These are phyloP conservation scores for Elaphurus davidianus DNA, from an alignment of 2,113 vertebrate genomes.

Conservation along the genomic window DNA sequence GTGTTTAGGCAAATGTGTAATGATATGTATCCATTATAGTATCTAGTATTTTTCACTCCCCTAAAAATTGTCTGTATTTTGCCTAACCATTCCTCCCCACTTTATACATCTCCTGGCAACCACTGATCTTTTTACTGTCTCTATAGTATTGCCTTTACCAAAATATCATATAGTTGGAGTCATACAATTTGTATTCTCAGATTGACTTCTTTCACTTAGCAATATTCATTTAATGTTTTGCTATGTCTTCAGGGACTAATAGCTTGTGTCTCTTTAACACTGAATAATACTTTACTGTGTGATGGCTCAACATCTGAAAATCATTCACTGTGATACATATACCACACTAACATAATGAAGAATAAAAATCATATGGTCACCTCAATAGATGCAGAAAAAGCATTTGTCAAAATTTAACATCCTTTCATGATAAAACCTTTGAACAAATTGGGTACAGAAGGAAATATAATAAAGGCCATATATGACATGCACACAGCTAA, in stretches of 20 bases:
- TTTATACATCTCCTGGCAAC: neutral
- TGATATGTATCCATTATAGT: neutral
- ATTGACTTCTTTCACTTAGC: neutral
- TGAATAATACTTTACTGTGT: neutral
- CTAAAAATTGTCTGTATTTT: neutral
- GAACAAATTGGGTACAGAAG: neutral
- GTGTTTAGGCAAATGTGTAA: neutral
- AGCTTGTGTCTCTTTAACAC: neutral
- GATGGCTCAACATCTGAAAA: neutral
- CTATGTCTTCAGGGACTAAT: neutral
- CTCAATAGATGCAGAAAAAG: neutral
- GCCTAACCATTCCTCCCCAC: neutral
- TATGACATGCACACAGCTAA: neutral
- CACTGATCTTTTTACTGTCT: neutral
- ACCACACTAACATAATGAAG: neutral
- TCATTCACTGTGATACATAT: neutral
- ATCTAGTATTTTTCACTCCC: neutral
- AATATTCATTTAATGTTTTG: neutral
- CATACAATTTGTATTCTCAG: neutral
- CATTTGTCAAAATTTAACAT: neutral
- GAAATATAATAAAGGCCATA: neutral
- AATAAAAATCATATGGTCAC: neutral
- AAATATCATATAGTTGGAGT: neutral
- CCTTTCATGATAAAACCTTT: neutral
- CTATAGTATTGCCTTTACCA: neutral